Evolutionary conservation across 92 coral and sea anemone genomes (phyloP).

Genomic region (Siderastrea siderea): DNA sequence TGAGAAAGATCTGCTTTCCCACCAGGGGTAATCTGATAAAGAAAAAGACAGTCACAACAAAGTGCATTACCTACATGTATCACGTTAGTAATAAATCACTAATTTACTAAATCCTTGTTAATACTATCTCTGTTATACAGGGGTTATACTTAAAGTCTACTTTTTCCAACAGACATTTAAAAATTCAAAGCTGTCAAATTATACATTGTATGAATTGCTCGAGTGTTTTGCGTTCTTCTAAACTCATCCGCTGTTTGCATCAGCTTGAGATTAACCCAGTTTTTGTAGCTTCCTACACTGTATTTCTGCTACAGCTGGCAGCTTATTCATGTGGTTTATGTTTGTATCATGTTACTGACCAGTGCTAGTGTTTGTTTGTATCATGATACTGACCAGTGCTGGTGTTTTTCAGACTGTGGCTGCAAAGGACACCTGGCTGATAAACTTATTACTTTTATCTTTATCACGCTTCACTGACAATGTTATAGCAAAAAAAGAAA

Average conservation of each 20-base stretch:
- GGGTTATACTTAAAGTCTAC: too few relatives aligned
- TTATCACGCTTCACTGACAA: background rate
- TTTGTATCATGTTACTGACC: background rate
- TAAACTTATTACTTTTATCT: background rate
- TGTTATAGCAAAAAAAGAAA: background rate
- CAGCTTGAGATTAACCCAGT: background rate
- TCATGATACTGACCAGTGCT: background rate
- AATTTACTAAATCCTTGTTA: too few relatives aligned
- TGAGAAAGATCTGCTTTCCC: conserved; percentile 92
- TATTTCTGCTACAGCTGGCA: background rate
- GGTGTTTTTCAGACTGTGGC: background rate
- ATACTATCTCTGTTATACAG: too few relatives aligned
- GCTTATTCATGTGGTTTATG: background rate
- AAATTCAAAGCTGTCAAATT: background rate
- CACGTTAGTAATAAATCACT: too few relatives aligned
- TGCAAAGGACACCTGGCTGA: background rate
- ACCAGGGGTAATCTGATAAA: conserved; percentile 84
- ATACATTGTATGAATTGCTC: background rate
- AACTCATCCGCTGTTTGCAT: background rate
- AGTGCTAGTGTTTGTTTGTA: background rate
- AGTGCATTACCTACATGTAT: too few relatives aligned
- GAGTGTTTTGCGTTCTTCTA: background rate
- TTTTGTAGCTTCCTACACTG: background rate
- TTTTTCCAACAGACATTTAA: background rate
- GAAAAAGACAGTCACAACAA: too few relatives aligned